phyloP scores from a whole-genome alignment of 2,888 invertebrate genomes.

The Sphecodes monilicornis region DNA sequence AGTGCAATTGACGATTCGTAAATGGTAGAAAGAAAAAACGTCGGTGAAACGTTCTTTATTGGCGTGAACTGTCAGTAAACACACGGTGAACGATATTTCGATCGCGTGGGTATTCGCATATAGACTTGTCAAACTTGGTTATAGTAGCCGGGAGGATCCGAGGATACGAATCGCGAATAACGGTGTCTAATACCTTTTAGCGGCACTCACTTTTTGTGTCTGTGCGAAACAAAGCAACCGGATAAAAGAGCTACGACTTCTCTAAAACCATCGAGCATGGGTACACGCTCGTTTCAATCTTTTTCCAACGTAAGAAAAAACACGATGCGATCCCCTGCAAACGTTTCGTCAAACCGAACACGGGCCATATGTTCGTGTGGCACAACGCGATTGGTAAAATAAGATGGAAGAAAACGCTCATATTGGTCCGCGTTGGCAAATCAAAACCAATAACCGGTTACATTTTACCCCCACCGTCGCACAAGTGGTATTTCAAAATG shows the following conservation, averaged over 20 bases:
- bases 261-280: constrained; percentile 55
- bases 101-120: constrained; percentile 29
- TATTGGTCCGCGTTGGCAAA: constrained; percentile 79
- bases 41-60: background rate
- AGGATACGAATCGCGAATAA: constrained; percentile 8
- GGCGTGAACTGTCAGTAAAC: background rate
- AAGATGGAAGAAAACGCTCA: constrained; percentile 32
- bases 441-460: constrained; percentile 55
- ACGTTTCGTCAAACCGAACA: constrained; percentile 49
- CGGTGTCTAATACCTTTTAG: constrained; percentile 2
- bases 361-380: constrained; percentile 80
- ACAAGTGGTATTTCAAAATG: background rate
- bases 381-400: constrained; percentile 76
- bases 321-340: constrained; percentile 32
- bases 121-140: constrained; percentile 74
- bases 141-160: constrained; percentile 65
- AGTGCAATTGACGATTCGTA: background rate
- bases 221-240: constrained; percentile 36
- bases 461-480: constrained; percentile 11
- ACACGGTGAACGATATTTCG: background rate
- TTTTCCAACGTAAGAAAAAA: constrained; percentile 63
- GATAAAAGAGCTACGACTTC: constrained; percentile 29
- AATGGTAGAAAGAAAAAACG: background rate
- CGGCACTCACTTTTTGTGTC: constrained; percentile 50
- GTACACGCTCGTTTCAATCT: constrained; percentile 31